Percentiles rank a stretch among this genome's conserved stretches.
Conservation (phyloP, 2,797 vertebrate genomes). For the Erithacus rubecula region DNA sequence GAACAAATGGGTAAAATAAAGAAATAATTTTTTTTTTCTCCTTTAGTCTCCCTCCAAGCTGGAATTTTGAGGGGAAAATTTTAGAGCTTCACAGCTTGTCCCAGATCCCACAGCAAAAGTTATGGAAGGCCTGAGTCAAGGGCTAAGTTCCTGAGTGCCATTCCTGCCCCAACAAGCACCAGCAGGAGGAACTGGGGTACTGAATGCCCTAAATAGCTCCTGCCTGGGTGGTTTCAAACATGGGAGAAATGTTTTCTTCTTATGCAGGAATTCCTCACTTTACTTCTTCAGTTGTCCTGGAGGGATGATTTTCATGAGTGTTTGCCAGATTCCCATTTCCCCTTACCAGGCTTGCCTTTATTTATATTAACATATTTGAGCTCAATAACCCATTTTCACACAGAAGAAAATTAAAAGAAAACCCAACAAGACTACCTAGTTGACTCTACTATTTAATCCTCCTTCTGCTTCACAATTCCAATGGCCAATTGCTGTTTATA, state of each 20-base stretch:
- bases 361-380: background rate
- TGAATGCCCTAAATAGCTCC: background rate
- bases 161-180: background rate
- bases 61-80: background rate
- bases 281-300: background rate
- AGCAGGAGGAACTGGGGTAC: background rate
- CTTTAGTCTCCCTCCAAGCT: background rate
- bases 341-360: background rate
- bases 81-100: background rate
- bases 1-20: background rate
- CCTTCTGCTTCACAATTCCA: background rate
- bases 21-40: background rate
- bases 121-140: background rate
- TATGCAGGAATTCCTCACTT: background rate
- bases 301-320: background rate
- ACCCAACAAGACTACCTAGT: background rate
- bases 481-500: background rate
- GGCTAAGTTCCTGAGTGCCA: background rate
- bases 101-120: background rate
- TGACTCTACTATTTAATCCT: background rate
- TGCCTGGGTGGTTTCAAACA: background rate
- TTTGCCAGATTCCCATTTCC: background rate
- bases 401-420: background rate
- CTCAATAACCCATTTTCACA: background rate
- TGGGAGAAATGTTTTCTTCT: background rate